Conservation (phyloP, 2,797 vertebrate genomes). For the Bradypodion ventrale region DNA sequence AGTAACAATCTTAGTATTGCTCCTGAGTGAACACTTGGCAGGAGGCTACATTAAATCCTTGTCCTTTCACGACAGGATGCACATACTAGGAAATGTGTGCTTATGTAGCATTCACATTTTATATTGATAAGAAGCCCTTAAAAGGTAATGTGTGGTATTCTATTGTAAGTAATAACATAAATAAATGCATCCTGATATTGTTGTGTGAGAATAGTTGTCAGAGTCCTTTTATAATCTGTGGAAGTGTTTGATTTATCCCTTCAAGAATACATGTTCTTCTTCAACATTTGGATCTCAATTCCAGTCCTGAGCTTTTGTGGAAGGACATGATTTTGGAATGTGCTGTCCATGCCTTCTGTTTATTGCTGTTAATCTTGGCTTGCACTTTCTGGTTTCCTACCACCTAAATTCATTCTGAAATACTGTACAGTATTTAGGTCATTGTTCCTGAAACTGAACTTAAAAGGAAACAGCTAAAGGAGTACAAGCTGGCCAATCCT, state of each 20-base stretch:
- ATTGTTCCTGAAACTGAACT: conserved; percentile 47
- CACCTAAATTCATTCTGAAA: conserved; percentile 43
- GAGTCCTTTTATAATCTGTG: background rate
- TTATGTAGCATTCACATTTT: background rate
- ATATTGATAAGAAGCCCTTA: background rate
- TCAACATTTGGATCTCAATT: background rate
- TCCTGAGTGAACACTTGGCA: background rate
- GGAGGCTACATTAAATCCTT: background rate
- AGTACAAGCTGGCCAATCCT: conserved; percentile 36
- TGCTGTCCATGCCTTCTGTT: accelerated
- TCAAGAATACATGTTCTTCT: background rate
- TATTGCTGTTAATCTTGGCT: conserved; percentile 10
- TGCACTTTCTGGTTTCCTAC: conserved; percentile 41
- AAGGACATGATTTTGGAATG: background rate
- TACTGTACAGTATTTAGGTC: conserved; percentile 29
- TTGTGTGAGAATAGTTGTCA: background rate
- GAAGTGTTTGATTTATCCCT: background rate
- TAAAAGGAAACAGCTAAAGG: conserved; percentile 50
- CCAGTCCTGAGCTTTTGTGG: too few relatives aligned
- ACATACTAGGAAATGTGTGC: background rate
- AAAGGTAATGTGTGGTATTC: background rate
- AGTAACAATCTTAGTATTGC: background rate
- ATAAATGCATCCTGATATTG: background rate
- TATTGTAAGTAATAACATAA: background rate
- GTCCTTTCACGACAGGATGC: background rate